phyloP scores from a whole-genome alignment of 1,140 invertebrate genomes.

The Brachionus koreanus region DNA sequence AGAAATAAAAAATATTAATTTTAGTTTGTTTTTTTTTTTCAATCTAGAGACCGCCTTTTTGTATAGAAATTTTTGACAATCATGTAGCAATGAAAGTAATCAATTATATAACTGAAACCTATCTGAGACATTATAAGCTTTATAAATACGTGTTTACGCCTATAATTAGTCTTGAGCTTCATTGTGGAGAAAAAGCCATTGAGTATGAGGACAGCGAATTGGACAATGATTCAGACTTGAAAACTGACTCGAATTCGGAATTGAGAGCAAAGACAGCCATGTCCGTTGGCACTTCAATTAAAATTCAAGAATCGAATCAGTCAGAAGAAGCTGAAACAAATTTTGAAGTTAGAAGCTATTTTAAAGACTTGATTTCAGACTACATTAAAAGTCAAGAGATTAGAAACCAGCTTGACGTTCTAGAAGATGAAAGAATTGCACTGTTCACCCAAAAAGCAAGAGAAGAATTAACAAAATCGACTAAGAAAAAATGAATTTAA shows the following conservation, averaged over 20 bases:
- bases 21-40: conserved; percentile 11
- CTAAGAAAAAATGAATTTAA: neutral
- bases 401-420: neutral
- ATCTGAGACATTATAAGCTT: conserved; percentile 31
- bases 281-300: neutral
- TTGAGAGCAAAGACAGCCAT: neutral
- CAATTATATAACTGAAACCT: neutral
- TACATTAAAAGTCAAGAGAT: neutral
- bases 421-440: neutral
- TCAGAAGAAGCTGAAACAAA: neutral
- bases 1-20: neutral
- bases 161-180: conserved; percentile 20
- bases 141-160: conserved; percentile 38
- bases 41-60: conserved; percentile 28
- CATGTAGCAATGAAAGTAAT: neutral
- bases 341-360: neutral
- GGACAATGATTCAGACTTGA: conserved; percentile 23
- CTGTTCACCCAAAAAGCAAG: neutral
- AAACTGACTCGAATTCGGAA: conserved; percentile 31
- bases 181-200: neutral
- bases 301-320: neutral
- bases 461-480: neutral
- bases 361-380: neutral
- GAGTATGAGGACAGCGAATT: neutral
- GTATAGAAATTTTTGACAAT: conserved; percentile 20